Base-by-base conservation (phyloP, 2,797 vertebrate species). In the Hybognathus amarus region DNA sequence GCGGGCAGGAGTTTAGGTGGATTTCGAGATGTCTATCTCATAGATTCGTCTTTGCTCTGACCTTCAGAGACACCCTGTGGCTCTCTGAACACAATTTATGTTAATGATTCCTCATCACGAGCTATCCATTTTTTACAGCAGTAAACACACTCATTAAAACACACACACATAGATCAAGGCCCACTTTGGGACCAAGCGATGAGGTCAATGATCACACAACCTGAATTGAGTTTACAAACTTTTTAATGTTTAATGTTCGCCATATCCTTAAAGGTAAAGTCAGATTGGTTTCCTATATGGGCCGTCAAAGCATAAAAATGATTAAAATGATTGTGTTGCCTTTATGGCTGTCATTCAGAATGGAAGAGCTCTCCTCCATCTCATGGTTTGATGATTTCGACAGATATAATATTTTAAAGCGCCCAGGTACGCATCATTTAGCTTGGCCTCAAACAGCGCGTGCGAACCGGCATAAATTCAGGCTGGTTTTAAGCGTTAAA, bases 1-100 rank as follows among this genome's bases (percentile, higher is more conserved):
- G 77, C 17, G 2, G 22, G 20, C 27, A 73, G 52, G 52, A 80
- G 52, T 24, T 75, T 45, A 87, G 69, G 47, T 69, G 38, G 84
- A 74, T 64, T 76, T 84, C 15, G n/a, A 80, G 36, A 77, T 69
- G 40, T 22, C 63, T 77, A 83, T 75, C 75, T 77, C 52, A 45
- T 15, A 3, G 38, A 83, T 38, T 33, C 10, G 66, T 20, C 80
- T 81, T 66, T 52, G 61, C 76, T 30, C 69, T 85, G 85, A 74
- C 77, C 78, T 88, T 85, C 71, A 66, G 69, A 67, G 56, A 33
- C 18, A 27, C 67, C 54, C 84, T 70, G 76, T 76, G 82, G 82
- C 79, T 85, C 82, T 87, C 67, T 50, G 33, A 22, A 77, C 73
- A 84, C 85, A 86, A 85, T 87, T 78, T 80, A 85, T 82, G 83